Percentiles rank a stretch among this genome's conserved stretches.
Conservation (phyloP, 2,113 vertebrate species). For the Antechinus stuartii region DNA sequence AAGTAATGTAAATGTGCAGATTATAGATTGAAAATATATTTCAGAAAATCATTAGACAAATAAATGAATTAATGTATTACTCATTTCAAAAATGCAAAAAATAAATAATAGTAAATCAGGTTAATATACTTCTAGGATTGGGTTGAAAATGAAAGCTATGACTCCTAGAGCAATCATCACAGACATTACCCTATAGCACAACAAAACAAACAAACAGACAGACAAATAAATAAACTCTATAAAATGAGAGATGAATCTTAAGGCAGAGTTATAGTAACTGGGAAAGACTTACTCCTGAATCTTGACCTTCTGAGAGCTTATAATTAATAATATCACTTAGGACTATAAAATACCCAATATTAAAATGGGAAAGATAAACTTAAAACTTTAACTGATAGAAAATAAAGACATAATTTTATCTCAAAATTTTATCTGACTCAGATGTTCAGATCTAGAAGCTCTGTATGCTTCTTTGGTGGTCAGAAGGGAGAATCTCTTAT, state of each 20-base stretch:
- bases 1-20: accelerated
- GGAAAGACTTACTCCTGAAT: not conserved
- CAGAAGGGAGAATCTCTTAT: not conserved
- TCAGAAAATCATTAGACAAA: not conserved
- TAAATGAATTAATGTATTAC: not conserved
- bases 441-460: not conserved
- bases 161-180: not conserved
- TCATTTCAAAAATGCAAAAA: not conserved
- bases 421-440: not conserved
- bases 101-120: too few species aligned
- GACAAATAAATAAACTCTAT: not conserved
- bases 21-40: not conserved
- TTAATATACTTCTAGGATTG: not conserved
- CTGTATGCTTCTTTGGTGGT: not conserved
- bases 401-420: not conserved
- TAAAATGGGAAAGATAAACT: not conserved
- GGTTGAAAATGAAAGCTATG: not conserved
- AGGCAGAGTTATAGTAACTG: not conserved
- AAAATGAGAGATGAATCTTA: not conserved
- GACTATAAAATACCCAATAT: not conserved
- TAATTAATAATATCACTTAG: not conserved
- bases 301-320: not conserved
- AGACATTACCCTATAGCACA: not conserved
- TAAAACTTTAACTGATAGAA: not conserved
- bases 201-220: too few species aligned